Conservation (phyloP, 2,888 invertebrate genomes). For the Tetragnatha montana region DNA sequence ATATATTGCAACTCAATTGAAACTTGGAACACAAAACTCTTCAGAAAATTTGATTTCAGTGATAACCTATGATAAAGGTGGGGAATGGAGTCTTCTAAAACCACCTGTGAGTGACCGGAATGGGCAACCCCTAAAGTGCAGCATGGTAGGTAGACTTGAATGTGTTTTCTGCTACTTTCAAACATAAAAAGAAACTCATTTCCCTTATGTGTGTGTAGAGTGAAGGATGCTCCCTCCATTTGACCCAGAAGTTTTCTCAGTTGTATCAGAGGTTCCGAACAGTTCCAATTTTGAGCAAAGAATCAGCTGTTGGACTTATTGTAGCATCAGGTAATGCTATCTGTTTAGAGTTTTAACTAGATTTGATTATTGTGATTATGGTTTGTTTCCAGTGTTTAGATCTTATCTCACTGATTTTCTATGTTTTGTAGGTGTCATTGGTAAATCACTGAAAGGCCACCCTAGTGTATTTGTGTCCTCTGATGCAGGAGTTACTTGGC, state of each 20-base stretch:
- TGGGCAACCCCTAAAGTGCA: conserved; percentile 83
- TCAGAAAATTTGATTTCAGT: conserved; percentile 84
- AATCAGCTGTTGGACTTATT: conserved; percentile 91
- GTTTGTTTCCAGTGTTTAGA: background rate
- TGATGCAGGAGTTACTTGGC: conserved; percentile 90
- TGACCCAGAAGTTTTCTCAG: conserved; percentile 90
- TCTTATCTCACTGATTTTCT: background rate
- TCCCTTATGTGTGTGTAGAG: conserved; percentile 69
- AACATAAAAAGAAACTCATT: background rate
- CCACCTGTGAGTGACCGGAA: conserved; percentile 84
- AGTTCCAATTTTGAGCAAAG: conserved; percentile 88
- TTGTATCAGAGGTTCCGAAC: conserved; percentile 87
- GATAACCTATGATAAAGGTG: conserved; percentile 91
- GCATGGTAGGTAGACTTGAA: conserved; percentile 72
- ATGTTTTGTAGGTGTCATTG: conserved; percentile 79
- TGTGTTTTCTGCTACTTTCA: background rate
- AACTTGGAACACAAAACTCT: conserved; percentile 77
- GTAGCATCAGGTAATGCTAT: conserved; percentile 83
- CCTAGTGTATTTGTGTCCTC: conserved; percentile 87
- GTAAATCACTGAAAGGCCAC: conserved; percentile 85
- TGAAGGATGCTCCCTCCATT: conserved; percentile 85
- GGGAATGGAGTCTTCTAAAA: conserved; percentile 85
- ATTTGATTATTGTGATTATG: too few relatives aligned
- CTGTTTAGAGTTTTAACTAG: too few relatives aligned
- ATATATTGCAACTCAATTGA: conserved; percentile 89